Evolutionary conservation across 2,797 vertebrate species (phyloP), one percentile per base, ranked within the genome.

Genomic region (Myotis pilosus): DNA sequence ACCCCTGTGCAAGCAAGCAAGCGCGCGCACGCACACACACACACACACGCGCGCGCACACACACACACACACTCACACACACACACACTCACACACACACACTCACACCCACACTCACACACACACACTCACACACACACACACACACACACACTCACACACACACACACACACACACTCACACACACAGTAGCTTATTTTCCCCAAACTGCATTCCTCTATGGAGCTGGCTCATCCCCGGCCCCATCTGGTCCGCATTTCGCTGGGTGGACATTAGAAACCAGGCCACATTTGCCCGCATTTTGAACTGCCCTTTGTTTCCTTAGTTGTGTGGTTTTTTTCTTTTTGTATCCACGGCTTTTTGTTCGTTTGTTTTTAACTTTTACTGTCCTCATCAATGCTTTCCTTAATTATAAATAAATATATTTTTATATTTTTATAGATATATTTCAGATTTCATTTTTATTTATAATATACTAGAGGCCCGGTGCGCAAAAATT

Each of bases 171-270:
- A 2, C 62, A 13, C 49, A 1, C 10, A 15, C 74, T 9, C 78
- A 19, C 66, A 80, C 15, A 44, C 33, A 16, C 10, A 4, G 16
- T 1, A 19, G 55, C 66, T 62, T 25, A 30, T 53, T 53, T 53
- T 76, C 55, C 84, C 72, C 78, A 79, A 68, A 62, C 80, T 17
- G 28, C 72, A 51, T 68, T 87, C 87, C 81, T 69, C 49, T 11
- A 1, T 19, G 36, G 25, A 25, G 49, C 79, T 8, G 0, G 3
- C 69, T 66, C 82, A 36, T 72, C 78, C 90, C 47, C 30, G 9
- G 0, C 30, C 44, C 80, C 92, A 84, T 96, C 95, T 96, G 96
- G 92, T 81, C 86, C 76, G 25, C 72, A 91, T 96, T 97, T 96
- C n/a, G 12, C 87, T 92, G 1, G 41, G 90, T 74, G 62, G 92